Conservation (phyloP, 2,113 vertebrate genomes). For the Gymnobelideus leadbeateri region DNA sequence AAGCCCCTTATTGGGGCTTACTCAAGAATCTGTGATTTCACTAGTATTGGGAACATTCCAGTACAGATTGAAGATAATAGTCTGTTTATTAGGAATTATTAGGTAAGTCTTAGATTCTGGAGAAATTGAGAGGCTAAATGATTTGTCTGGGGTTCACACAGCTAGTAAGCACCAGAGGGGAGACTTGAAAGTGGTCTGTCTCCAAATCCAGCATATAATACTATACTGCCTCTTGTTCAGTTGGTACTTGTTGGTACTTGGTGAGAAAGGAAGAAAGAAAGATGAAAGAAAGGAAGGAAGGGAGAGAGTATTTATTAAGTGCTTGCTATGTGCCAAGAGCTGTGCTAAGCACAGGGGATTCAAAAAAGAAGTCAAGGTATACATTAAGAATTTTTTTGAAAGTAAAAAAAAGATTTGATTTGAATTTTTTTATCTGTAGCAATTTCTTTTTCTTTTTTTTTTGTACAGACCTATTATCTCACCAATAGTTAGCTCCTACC, state of each 20-base stretch:
- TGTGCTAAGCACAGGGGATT: background rate
- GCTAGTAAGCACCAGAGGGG: background rate
- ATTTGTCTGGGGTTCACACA: background rate
- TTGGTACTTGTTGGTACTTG: background rate
- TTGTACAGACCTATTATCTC: background rate
- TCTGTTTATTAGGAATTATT: background rate
- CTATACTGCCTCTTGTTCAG: background rate
- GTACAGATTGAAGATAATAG: background rate
- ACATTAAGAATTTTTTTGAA: background rate
- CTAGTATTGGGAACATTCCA: background rate
- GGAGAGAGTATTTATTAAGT: background rate
- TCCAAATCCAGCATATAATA: background rate
- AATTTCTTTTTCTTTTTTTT: background rate
- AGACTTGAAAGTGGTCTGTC: background rate
- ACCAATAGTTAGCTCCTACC: background rate
- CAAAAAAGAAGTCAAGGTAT: background rate
- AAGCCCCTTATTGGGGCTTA: background rate
- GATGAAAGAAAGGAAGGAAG: too few species aligned
- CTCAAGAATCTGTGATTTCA: background rate
- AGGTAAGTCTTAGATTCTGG: background rate
- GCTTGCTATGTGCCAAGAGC: background rate
- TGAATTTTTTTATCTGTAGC: background rate
- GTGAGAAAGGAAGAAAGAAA: background rate
- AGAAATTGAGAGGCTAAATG: background rate
- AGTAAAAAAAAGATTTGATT: background rate